phyloP scores from a whole-genome alignment of 2,113 vertebrate species.

The Tenebrosternarchus preto region DNA sequence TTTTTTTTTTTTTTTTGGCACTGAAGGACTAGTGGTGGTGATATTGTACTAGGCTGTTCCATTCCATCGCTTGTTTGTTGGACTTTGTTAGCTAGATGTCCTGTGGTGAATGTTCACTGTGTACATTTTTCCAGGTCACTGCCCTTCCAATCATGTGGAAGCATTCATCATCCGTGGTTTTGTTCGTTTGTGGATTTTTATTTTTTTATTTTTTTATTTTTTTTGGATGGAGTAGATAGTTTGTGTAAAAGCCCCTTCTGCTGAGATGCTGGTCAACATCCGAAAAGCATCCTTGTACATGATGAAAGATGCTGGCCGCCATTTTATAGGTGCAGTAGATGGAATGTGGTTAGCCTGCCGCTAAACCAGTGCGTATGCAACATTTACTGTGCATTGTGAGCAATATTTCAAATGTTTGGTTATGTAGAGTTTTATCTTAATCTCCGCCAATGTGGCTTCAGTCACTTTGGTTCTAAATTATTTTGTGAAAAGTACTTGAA shows the following conservation, averaged over 20 bases:
- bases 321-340: background rate
- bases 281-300: background rate
- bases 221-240: background rate
- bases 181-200: background rate
- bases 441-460: conserved; percentile 43
- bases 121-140: background rate
- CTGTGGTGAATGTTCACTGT: background rate
- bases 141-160: no score
- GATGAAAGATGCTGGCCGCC: background rate
- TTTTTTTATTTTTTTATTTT: background rate
- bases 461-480: conserved; percentile 70
- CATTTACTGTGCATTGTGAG: conserved; percentile 64
- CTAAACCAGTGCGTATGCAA: conserved; percentile 13
- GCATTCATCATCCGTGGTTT: no score
- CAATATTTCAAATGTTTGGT: conserved; percentile 61
- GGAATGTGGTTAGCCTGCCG: background rate
- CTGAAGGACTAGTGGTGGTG: background rate
- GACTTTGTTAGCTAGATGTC: background rate
- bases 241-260: background rate
- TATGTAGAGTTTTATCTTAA: conserved; percentile 56
- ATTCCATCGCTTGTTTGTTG: background rate
- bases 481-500: conserved; percentile 79
- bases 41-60: background rate
- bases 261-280: conserved; percentile 4
- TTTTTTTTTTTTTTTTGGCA: background rate